A percentile compares a stretch with the other conserved stretches of the same genome.
phyloP scores from a whole-genome alignment of 2,113 vertebrate species.

The Amblyornis subalaris region DNA sequence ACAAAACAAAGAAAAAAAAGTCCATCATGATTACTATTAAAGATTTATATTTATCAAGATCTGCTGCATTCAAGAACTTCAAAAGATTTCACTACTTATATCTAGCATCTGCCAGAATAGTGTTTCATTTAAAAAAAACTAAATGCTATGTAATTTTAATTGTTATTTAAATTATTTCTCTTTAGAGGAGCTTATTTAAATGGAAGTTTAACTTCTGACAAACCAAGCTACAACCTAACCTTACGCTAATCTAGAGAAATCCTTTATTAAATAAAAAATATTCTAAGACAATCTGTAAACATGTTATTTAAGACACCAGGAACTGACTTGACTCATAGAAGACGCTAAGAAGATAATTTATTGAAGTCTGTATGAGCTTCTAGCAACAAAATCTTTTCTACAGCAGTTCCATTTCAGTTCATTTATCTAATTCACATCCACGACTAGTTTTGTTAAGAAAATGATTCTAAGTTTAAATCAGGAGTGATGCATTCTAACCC shows the following conservation, averaged over 20 bases:
- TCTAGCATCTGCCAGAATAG: conserved; percentile 6
- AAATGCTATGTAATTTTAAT: conserved; percentile 17
- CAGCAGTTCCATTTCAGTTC: neutral
- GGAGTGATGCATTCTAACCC: neutral
- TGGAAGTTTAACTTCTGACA: conserved; percentile 24
- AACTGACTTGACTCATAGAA: neutral
- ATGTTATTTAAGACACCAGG: neutral
- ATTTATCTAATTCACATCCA: neutral
- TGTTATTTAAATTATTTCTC: conserved; percentile 42
- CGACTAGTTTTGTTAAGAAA: neutral
- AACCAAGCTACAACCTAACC: conserved; percentile 8
- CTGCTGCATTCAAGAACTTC: conserved; percentile 25
- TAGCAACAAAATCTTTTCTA: neutral
- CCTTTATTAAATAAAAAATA: conserved; percentile 3
- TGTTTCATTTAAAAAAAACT: neutral
- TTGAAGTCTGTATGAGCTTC: neutral
- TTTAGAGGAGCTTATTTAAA: conserved; percentile 23
- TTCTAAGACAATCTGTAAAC: neutral
- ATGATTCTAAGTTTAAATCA: neutral
- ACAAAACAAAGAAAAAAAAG: conserved; percentile 34
- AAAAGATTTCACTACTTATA: conserved; percentile 13
- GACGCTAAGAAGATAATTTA: neutral
- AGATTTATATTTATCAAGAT: conserved; percentile 46
- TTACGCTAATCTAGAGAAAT: neutral
- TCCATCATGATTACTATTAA: neutral